These are phyloP conservation scores for Tenthredo amoena DNA, from an alignment of 2,888 invertebrate species.

Conservation along the genomic window DNA sequence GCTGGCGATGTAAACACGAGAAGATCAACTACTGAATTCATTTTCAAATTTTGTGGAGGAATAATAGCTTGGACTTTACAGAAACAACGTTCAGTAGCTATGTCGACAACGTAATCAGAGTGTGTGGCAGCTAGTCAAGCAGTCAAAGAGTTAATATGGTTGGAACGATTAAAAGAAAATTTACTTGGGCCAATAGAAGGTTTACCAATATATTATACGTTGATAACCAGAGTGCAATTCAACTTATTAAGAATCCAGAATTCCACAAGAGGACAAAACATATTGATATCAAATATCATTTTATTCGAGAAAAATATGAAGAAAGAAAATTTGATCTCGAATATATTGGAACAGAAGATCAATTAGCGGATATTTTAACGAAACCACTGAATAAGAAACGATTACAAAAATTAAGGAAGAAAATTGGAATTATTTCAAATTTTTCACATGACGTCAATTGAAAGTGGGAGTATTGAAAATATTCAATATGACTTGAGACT, in stretches of 20 bases:
- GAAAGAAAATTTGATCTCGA: too few species aligned
- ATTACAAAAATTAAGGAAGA: too few species aligned
- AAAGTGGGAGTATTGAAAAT: too few species aligned
- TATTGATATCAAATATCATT: too few species aligned
- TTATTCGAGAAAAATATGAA: too few species aligned
- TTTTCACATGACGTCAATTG: too few species aligned
- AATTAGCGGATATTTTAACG: too few species aligned
- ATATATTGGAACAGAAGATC: too few species aligned
- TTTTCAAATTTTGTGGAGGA: not conserved
- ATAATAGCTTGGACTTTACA: constrained; percentile 12
- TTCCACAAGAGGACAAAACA: not conserved
- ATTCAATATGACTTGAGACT: too few species aligned
- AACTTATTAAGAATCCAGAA: not conserved
- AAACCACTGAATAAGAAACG: too few species aligned
- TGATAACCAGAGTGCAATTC: constrained; percentile 1
- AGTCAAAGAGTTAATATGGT: constrained; percentile 61
- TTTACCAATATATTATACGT: not conserved
- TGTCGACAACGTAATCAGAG: constrained; percentile 60
- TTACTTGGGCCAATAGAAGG: too few species aligned
- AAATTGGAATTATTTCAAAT: too few species aligned
- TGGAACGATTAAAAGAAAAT: constrained; percentile 34
- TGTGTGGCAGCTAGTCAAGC: constrained; percentile 60
- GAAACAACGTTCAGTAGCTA: constrained; percentile 49
- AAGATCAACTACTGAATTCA: constrained; percentile 26
- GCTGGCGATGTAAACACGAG: constrained; percentile 31